These are phyloP conservation scores for Morus bassanus DNA, from an alignment of 2,797 vertebrate genomes.

Conservation along the genomic window DNA sequence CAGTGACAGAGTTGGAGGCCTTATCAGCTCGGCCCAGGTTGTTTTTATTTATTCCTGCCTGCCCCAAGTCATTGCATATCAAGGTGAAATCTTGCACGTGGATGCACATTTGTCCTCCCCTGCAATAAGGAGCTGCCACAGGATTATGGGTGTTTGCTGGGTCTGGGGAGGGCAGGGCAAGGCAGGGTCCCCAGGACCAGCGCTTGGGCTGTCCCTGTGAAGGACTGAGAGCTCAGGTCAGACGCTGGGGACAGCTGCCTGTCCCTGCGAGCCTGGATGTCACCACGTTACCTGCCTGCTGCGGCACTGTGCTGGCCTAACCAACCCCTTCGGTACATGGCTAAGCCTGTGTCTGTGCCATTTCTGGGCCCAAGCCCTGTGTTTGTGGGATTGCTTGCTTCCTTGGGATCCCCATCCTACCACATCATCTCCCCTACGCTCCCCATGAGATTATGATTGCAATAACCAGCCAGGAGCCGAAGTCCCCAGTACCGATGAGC, in stretches of 20 bases:
- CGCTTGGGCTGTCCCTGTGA: accelerated
- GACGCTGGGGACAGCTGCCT: accelerated
- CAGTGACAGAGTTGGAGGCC: background rate
- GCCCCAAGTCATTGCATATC: accelerated
- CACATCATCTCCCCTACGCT: background rate
- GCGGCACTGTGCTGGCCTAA: background rate
- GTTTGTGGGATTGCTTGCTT: background rate
- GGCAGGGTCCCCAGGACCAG: background rate
- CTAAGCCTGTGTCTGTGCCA: background rate
- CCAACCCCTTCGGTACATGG: accelerated
- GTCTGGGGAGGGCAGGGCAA: background rate
- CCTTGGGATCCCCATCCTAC: background rate
- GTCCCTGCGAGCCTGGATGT: background rate
- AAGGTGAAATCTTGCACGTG: accelerated
- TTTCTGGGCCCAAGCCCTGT: background rate
- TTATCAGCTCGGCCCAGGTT: background rate
- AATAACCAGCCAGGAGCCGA: background rate
- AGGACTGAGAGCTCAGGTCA: background rate
- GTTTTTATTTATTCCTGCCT: background rate
- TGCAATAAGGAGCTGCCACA: background rate
- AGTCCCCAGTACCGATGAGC: background rate
- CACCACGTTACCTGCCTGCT: background rate
- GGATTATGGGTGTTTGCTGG: background rate
- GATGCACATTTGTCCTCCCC: accelerated
- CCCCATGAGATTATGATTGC: background rate